Evolutionary conservation across 1,140 invertebrate genomes (phyloP).

Genomic region (Gonatopus flavifemur): DNA sequence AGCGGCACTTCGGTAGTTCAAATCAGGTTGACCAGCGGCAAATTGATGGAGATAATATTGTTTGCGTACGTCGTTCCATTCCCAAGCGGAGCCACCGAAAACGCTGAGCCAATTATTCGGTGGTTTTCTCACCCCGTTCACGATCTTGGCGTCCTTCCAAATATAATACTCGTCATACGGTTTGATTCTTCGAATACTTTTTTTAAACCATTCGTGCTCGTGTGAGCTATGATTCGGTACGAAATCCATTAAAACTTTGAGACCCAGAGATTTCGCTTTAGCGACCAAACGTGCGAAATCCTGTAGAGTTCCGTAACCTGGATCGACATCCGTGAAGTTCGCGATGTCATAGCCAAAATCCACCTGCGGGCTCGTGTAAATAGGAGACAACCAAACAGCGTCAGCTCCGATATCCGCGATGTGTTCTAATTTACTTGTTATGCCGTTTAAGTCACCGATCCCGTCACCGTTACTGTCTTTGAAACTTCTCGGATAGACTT

Average conservation of each 20-base stretch:
- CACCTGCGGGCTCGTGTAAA: conserved; percentile 61
- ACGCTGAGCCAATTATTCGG: conserved; percentile 53
- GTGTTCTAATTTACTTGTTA: conserved; percentile 65
- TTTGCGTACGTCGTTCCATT: conserved; percentile 55
- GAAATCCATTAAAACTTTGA: conserved; percentile 66
- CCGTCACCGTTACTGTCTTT: conserved; percentile 77
- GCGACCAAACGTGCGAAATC: conserved; percentile 63
- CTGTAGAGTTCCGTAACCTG: conserved; percentile 63
- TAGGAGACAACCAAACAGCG: conserved; percentile 67
- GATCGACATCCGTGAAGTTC: conserved; percentile 64
- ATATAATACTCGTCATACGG: conserved; percentile 72
- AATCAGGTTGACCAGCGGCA: conserved; percentile 65
- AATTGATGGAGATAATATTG: conserved; percentile 70
- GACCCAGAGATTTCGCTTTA: conserved; percentile 39
- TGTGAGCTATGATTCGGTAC: conserved; percentile 77
- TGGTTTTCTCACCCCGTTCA: conserved; percentile 23
- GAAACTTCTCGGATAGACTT: conserved; percentile 79
- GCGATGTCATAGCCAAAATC: conserved; percentile 71
- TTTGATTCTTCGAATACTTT: conserved; percentile 61
- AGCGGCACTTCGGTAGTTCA: conserved; percentile 66
- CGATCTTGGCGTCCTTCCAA: conserved; percentile 59
- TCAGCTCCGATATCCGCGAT: conserved; percentile 66
- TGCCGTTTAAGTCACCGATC: conserved; percentile 72
- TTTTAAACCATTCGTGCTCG: conserved; percentile 69
- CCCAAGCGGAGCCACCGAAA: conserved; percentile 61